These are phyloP conservation scores for Fissipunctia ypsillon DNA, from an alignment of 2,888 invertebrate genomes.

Conservation along the genomic window DNA sequence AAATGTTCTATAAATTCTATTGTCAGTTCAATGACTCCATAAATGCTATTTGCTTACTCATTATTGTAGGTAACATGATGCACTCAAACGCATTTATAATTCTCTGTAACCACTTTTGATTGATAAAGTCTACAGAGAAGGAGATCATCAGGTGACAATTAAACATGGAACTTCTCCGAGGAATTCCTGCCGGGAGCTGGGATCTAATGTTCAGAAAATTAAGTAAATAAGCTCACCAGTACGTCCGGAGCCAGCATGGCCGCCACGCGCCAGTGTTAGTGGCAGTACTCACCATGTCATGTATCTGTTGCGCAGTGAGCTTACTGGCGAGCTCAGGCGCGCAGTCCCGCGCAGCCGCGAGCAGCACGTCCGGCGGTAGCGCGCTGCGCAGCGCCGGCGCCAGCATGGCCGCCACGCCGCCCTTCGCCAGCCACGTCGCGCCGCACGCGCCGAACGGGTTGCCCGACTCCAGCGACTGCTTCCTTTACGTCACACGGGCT, in stretches of 20 bases:
- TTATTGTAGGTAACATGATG: background rate
- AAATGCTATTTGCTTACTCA: background rate
- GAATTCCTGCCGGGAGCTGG: background rate
- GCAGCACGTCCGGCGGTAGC: slow-evolving; percentile 94
- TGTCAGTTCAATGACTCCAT: background rate
- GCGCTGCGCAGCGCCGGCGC: slow-evolving; percentile 90
- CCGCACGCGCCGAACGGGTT: slow-evolving; percentile 91
- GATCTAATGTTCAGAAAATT: background rate
- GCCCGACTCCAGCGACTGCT: slow-evolving; percentile 91
- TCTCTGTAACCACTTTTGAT: background rate
- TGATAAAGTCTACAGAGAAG: background rate
- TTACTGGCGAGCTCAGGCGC: slow-evolving; percentile 95
- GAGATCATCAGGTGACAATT: background rate
- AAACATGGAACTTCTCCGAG: background rate
- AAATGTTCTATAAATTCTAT: background rate
- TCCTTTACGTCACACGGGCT: slow-evolving; percentile 87
- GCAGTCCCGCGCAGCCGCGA: slow-evolving; percentile 96
- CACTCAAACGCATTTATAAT: background rate
- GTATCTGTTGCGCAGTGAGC: slow-evolving; percentile 94
- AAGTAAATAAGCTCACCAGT: background rate
- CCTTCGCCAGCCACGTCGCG: slow-evolving; percentile 84
- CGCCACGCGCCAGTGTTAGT: background rate
- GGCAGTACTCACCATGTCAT: slow-evolving; percentile 93
- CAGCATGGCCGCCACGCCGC: slow-evolving; percentile 87
- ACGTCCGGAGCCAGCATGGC: background rate